Evolutionary conservation across 2,797 vertebrate genomes (phyloP).

Genomic region (Phaenicophaeus curvirostris): DNA sequence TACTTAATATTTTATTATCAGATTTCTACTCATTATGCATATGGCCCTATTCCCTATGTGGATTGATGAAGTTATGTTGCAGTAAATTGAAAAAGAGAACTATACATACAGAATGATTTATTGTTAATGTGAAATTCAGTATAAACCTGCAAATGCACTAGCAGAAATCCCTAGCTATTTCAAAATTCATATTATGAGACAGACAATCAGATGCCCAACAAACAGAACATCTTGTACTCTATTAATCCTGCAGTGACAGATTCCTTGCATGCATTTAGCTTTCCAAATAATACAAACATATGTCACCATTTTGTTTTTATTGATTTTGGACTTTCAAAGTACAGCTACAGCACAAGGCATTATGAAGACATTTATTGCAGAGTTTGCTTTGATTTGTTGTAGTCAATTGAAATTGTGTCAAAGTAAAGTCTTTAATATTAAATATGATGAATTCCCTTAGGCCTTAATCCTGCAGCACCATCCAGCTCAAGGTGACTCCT

Average conservation of each 20-base stretch:
- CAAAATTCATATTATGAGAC: constrained; percentile 74
- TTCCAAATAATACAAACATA: constrained; percentile 77
- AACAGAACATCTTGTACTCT: constrained; percentile 71
- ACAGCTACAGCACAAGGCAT: constrained; percentile 68
- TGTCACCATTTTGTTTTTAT: constrained; percentile 76
- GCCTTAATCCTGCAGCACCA: constrained; percentile 29
- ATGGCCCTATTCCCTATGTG: constrained; percentile 12
- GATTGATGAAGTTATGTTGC: constrained; percentile 57
- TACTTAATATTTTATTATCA: constrained; percentile 75
- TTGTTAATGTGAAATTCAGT: constrained; percentile 72
- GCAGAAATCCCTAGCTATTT: constrained; percentile 73
- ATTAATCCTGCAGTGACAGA: constrained; percentile 75
- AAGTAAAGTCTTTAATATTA: constrained; percentile 72
- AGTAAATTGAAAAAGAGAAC: constrained; percentile 75
- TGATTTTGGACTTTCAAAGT: constrained; percentile 75
- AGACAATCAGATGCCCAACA: constrained; percentile 75
- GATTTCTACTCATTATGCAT: constrained; percentile 60
- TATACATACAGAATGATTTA: constrained; percentile 70
- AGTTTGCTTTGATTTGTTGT: constrained; percentile 78
- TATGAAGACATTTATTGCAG: constrained; percentile 76
- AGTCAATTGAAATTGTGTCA: constrained; percentile 76
- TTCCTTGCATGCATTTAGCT: constrained; percentile 75
- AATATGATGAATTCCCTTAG: constrained; percentile 64
- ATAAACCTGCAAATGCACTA: constrained; percentile 60
- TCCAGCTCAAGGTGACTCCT: constrained; percentile 62